phyloP scores from a whole-genome alignment of 2,888 invertebrate species.

The Drosophila koepferae region DNA sequence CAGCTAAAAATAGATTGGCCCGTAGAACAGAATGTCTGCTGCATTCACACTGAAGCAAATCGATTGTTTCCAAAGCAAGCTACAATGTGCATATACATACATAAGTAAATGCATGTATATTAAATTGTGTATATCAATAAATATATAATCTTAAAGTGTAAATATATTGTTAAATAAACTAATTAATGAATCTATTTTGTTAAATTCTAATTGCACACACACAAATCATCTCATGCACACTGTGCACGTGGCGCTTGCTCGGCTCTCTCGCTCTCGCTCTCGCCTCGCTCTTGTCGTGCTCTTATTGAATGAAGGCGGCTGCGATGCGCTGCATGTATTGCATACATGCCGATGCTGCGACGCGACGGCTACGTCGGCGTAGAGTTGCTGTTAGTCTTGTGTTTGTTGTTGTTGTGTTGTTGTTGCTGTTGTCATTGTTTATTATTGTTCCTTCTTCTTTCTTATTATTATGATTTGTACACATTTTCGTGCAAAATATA shows the following conservation, averaged over 20 bases:
- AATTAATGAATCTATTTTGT: background rate
- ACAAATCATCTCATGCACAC: constrained; percentile 31
- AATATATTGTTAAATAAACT: background rate
- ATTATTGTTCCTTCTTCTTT: constrained; percentile 25
- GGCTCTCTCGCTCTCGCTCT: background rate
- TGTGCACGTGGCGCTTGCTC: constrained; percentile 33
- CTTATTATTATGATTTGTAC: constrained; percentile 50
- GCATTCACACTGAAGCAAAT: constrained; percentile 31
- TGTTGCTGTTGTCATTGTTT: constrained; percentile 27
- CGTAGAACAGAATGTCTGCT: constrained; percentile 11
- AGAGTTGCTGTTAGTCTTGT: background rate
- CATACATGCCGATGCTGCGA: constrained; percentile 21
- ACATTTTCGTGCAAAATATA: constrained; percentile 71
- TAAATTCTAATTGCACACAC: background rate
- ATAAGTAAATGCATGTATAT: too few relatives aligned
- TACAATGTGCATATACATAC: background rate
- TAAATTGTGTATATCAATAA: background rate
- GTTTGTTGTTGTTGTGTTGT: constrained; percentile 11
- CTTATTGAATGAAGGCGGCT: constrained; percentile 3
- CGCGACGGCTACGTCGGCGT: background rate
- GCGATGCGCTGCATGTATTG: constrained; percentile 1
- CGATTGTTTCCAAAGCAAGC: background rate
- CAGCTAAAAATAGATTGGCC: constrained; percentile 42
- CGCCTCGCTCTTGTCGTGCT: background rate
- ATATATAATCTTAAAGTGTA: background rate